phyloP scores from a whole-genome alignment of 2,888 invertebrate species.

The Acholoe squamosa region DNA sequence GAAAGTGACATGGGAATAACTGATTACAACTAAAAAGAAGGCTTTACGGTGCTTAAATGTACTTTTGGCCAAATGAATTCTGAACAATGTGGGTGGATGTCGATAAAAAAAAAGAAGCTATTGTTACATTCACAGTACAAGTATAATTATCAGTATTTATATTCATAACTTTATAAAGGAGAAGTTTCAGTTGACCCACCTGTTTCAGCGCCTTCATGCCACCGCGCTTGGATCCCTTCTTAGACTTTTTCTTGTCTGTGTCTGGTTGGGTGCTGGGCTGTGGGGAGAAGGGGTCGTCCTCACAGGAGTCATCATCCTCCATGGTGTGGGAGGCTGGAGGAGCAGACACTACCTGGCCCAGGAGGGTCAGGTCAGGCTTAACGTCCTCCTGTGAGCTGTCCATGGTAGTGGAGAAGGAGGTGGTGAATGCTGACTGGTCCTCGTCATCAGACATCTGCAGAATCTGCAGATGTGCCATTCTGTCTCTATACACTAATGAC shows the following conservation, averaged over 20 bases:
- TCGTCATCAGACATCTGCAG: background rate
- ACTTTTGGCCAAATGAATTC: too few species aligned
- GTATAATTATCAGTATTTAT: too few species aligned
- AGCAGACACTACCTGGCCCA: constrained; percentile 6
- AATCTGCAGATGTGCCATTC: background rate
- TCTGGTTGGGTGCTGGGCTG: background rate
- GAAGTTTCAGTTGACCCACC: background rate
- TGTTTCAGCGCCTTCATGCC: constrained; percentile 44
- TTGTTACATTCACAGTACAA: too few species aligned
- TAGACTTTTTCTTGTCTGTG: constrained; percentile 24
- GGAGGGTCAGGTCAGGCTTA: constrained; percentile 54
- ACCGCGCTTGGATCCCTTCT: constrained; percentile 37
- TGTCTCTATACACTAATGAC: too few species aligned
- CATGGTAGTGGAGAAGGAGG: constrained; percentile 25
- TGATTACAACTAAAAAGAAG: too few species aligned
- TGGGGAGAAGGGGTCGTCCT: constrained; percentile 31
- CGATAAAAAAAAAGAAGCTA: too few species aligned
- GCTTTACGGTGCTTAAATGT: too few species aligned
- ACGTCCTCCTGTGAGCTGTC: constrained; percentile 39
- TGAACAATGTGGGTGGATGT: too few species aligned
- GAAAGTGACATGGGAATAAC: too few species aligned
- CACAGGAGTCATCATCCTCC: constrained; percentile 32
- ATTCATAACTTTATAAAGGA: too few species aligned
- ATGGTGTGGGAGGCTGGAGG: background rate
- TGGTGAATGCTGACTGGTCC: background rate